Conservation (phyloP, 2,797 vertebrate genomes). For the Botia almorhae region DNA sequence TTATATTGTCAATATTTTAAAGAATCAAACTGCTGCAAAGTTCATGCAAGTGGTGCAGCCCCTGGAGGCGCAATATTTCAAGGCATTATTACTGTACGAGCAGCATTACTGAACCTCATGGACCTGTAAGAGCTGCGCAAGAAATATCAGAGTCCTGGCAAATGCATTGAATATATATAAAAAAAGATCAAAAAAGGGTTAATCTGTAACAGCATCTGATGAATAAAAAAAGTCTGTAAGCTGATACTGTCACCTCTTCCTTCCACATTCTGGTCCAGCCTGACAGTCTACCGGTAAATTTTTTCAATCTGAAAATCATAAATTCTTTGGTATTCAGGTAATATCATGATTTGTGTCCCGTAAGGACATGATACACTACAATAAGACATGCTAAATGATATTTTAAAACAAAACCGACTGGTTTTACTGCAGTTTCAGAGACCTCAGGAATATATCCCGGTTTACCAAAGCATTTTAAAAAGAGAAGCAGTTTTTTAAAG, state of each 20-base stretch:
- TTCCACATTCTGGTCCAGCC: neutral
- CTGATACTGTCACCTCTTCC: neutral
- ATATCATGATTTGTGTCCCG: too few species aligned
- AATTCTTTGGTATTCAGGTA: conserved; percentile 19
- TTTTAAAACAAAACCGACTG: neutral
- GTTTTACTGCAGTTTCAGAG: neutral
- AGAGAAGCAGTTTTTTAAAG: neutral
- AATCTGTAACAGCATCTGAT: neutral
- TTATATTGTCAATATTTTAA: neutral
- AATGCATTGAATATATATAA: neutral
- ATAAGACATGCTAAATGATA: neutral
- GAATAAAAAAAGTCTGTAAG: neutral
- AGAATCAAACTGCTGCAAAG: neutral
- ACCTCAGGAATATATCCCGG: neutral
- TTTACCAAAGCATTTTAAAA: neutral
- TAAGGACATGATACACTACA: neutral
- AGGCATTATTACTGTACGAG: neutral
- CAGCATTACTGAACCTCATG: neutral
- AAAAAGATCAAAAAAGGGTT: neutral
- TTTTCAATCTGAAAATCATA: neutral
- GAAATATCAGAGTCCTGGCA: neutral
- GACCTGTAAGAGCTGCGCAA: neutral
- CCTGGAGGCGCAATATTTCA: neutral
- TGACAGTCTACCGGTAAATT: neutral
- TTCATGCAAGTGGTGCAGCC: neutral